Conservation (phyloP, 2,113 vertebrate species). For the Deroptyus accipitrinus region DNA sequence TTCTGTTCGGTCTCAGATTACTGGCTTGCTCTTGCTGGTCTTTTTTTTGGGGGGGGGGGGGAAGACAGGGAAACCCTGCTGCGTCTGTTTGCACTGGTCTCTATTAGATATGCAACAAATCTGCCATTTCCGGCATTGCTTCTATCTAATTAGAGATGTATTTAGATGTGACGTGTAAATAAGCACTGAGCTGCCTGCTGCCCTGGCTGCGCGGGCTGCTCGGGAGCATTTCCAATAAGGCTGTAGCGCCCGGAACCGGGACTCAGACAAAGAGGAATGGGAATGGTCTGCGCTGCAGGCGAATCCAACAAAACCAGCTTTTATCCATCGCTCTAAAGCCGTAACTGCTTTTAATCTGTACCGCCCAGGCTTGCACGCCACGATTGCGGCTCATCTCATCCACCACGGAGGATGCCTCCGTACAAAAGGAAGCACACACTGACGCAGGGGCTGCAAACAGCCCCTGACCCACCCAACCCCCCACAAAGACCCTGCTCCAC, state of each 20-base stretch:
- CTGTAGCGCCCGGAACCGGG: slow-evolving; percentile 69
- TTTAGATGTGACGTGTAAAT: slow-evolving; percentile 73
- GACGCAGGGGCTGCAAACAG: neutral
- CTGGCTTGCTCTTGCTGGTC: neutral
- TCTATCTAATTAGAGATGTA: slow-evolving; percentile 75
- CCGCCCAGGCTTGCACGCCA: slow-evolving; percentile 45
- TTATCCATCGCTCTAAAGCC: slow-evolving; percentile 62
- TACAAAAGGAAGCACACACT: slow-evolving; percentile 25
- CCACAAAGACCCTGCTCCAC: neutral
- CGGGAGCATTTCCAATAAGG: slow-evolving; percentile 74
- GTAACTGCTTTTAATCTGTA: slow-evolving; percentile 69
- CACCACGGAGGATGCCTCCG: neutral
- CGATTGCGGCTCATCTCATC: slow-evolving; percentile 5
- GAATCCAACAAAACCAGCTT: slow-evolving; percentile 72
- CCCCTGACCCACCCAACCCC: neutral
- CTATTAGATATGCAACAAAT: slow-evolving; percentile 75
- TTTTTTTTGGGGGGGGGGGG: neutral
- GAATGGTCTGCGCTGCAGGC: slow-evolving; percentile 69
- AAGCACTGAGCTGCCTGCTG: slow-evolving; percentile 65
- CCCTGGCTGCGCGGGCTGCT: slow-evolving; percentile 65
- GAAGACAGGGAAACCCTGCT: slow-evolving; percentile 33
- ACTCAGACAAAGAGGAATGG: slow-evolving; percentile 78
- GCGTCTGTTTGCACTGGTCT: slow-evolving; percentile 56
- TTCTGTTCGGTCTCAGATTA: neutral
- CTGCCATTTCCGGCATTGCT: slow-evolving; percentile 72